Percentiles rank a stretch among this genome's conserved stretches.
phyloP scores from a whole-genome alignment of 2,113 vertebrate genomes.

The Eulemur rufifrons region DNA sequence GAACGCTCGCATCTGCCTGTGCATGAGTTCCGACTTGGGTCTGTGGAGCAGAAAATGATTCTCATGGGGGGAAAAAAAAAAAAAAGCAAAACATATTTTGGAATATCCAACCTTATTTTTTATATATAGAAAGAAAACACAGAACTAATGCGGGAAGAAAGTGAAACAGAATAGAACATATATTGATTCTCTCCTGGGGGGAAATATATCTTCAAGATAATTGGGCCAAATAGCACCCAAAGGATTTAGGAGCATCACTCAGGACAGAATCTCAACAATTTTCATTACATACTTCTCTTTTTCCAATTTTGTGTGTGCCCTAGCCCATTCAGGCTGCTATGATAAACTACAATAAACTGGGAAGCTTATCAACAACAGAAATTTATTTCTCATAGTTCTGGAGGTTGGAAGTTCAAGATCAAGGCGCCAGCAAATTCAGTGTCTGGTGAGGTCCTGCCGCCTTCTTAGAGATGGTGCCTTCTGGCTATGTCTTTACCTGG shows the following conservation, averaged over 20 bases:
- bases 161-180: not conserved
- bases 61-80: not conserved
- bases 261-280: not conserved
- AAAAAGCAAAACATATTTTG: not conserved
- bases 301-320: not conserved
- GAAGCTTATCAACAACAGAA: not conserved
- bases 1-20: not conserved
- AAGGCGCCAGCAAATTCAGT: not conserved
- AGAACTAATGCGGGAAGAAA: not conserved
- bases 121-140: not conserved
- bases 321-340: not conserved
- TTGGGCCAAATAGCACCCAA: not conserved
- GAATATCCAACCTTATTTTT: not conserved
- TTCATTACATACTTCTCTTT: not conserved
- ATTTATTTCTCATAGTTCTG: not conserved
- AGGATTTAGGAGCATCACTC: not conserved
- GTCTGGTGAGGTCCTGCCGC: not conserved
- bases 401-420: not conserved
- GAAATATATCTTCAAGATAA: conserved; percentile 19
- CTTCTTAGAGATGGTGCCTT: not conserved
- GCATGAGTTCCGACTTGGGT: not conserved
- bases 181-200: not conserved
- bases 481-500: not conserved
- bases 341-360: not conserved
- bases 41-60: not conserved